Evolutionary conservation across 1,140 invertebrate genomes (phyloP).

Genomic region (Agraylea sexmaculata): DNA sequence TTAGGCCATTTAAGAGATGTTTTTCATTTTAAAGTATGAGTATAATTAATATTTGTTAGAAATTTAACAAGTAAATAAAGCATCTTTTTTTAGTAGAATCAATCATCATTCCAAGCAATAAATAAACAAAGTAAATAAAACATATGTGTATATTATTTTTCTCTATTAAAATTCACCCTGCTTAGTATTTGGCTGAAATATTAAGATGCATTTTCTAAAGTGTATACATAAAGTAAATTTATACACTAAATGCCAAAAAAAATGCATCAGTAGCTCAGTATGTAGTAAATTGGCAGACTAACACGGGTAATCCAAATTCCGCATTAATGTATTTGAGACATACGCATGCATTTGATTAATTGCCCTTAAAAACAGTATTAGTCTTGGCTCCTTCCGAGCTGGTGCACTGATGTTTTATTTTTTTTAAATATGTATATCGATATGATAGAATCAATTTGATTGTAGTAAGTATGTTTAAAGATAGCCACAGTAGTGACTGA

Average conservation of each 20-base stretch:
- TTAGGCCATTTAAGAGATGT: slow-evolving; percentile 20
- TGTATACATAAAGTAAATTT: slow-evolving; percentile 10
- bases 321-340: no score
- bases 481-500: no score
- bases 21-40: background rate
- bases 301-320: no score
- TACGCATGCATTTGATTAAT: no score
- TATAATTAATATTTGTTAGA: background rate
- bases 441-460: no score
- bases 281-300: no score
- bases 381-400: no score
- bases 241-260: no score
- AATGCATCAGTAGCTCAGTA: no score
- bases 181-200: slow-evolving; percentile 8
- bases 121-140: background rate
- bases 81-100: slow-evolving; percentile 3
- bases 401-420: background rate
- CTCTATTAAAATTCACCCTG: background rate
- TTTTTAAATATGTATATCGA: no score
- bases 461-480: no score
- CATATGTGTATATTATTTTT: slow-evolving; percentile 1
- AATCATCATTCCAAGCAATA: background rate
- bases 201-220: slow-evolving; percentile 11
- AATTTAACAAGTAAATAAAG: slow-evolving; percentile 4
- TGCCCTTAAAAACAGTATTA: no score